These are phyloP conservation scores for Nemotelus nigrinus DNA, from an alignment of 2,888 invertebrate species.

Conservation along the genomic window DNA sequence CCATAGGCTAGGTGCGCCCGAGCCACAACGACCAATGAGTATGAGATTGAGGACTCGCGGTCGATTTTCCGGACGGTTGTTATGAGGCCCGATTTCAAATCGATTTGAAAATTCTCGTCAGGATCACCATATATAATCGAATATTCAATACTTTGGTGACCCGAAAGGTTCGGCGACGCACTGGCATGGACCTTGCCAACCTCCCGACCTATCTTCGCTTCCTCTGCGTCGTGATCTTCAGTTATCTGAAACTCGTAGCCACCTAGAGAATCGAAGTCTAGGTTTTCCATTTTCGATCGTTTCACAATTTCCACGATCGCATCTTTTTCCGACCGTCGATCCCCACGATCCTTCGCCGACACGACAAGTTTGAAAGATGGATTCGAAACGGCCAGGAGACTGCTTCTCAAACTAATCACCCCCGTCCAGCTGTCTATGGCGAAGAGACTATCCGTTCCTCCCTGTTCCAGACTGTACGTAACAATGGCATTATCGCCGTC, in stretches of 20 bases:
- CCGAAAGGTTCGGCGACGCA: constrained; percentile 55
- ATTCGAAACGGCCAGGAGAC: constrained; percentile 73
- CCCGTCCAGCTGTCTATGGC: constrained; percentile 82
- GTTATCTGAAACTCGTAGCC: constrained; percentile 84
- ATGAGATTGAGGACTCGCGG: constrained; percentile 80
- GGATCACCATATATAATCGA: constrained; percentile 84
- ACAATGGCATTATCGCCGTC: constrained; percentile 88
- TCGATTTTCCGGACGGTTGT: constrained; percentile 83
- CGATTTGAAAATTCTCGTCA: constrained; percentile 80
- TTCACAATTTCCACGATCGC: constrained; percentile 85
- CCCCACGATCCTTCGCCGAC: constrained; percentile 84
- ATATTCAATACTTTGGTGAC: constrained; percentile 72
- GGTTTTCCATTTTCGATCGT: constrained; percentile 74
- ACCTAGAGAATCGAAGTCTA: constrained; percentile 79
- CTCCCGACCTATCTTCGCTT: constrained; percentile 72
- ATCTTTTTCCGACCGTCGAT: constrained; percentile 75
- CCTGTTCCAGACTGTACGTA: constrained; percentile 77
- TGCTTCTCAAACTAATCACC: constrained; percentile 75
- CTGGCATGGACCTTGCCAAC: constrained; percentile 80
- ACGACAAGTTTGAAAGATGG: constrained; percentile 78
- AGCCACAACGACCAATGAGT: constrained; percentile 83
- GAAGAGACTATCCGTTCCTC: constrained; percentile 83
- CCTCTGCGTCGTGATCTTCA: constrained; percentile 78
- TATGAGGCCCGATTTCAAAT: constrained; percentile 81
- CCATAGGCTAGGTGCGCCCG: constrained; percentile 80